These are phyloP conservation scores for Ptychoptera albimana DNA, from an alignment of 2,888 invertebrate genomes.

Conservation along the genomic window DNA sequence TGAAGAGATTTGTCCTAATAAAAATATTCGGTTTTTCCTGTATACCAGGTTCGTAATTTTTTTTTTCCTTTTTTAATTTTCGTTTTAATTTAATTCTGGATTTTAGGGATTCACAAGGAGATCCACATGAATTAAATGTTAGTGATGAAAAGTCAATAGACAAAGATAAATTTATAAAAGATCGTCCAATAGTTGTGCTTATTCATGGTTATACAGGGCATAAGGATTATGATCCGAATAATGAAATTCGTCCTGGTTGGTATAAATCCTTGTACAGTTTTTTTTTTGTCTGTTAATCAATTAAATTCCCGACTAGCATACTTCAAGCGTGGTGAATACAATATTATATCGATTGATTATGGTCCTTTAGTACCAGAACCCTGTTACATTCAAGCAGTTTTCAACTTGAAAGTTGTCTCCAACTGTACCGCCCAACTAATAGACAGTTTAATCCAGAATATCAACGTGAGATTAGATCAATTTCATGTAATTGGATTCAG, in stretches of 20 bases:
- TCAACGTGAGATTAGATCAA: constrained; percentile 28
- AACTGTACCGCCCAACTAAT: constrained; percentile 42
- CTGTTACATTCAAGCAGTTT: constrained; percentile 41
- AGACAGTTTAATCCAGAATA: constrained; percentile 31
- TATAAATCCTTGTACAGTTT: too few relatives aligned
- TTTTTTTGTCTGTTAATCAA: too few relatives aligned
- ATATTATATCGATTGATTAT: constrained; percentile 46
- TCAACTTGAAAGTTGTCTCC: constrained; percentile 41
- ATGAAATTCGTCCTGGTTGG: constrained; percentile 35
- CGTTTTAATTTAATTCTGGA: background rate
- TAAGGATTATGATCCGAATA: constrained; percentile 41
- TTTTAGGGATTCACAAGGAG: constrained; percentile 19
- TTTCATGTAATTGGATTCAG: constrained; percentile 49
- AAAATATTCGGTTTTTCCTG: constrained; percentile 40
- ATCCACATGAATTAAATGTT: constrained; percentile 32
- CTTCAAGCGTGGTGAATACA: constrained; percentile 37
- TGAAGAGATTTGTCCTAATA: constrained; percentile 32
- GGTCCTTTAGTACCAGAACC: constrained; percentile 38
- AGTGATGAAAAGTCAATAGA: constrained; percentile 24
- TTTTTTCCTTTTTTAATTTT: background rate
- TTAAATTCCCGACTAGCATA: constrained; percentile 27
- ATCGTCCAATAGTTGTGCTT: constrained; percentile 35
- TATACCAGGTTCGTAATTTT: constrained; percentile 35
- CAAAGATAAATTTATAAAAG: constrained; percentile 3
- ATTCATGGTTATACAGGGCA: constrained; percentile 49